Base-by-base conservation (phyloP, 2,113 vertebrate species). In the Sigmodon hispidus region DNA sequence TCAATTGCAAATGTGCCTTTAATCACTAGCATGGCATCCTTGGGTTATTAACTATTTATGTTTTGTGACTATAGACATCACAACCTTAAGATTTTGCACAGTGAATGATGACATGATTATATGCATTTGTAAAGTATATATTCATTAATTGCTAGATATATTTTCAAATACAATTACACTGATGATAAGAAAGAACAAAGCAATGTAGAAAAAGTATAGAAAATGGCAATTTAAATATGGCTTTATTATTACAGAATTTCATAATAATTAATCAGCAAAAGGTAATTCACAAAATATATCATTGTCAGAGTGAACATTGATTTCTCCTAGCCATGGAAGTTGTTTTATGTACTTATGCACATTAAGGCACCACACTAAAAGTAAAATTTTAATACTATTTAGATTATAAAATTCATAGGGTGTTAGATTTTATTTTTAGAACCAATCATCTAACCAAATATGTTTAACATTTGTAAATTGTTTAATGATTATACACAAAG, bases 91-190 rank as follows among this genome's bases (percentile, higher is more conserved):
- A n/a, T 29, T 84, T 55, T 90, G 70, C 61, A 52, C 1, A 69
- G 50, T 48, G 29, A 69, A 48, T 34, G 21, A 16, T 50, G 43
- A 19, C 31, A 77, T 45, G 43, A 95, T 79, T 80, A 5, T 11
- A 94, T 57, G 40, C 0, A 34, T 13, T 29, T 76, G 4, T 87
- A 93, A 59, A 10, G 50, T n/a, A 73, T 31, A 7, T 81, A 76
- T 69, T 43, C 91, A 91, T 70, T 79, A 96, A 36, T 15, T 73
- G n/a, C 61, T 45, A 72, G 75, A 36, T 12, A 65, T 50, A 63
- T 85, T 80, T 97, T 88, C 17, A 87, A 75, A 92, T n/a, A 86
- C 21, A 95, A 26, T 89, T 94, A 67, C 40, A 36, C 31, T 92
- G 22, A 31, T 59, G 48, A 87, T 50, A 95, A 94, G 69, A 34